Conservation (phyloP, 2,797 vertebrate genomes). For the Hyperoplus lanceolatus region DNA sequence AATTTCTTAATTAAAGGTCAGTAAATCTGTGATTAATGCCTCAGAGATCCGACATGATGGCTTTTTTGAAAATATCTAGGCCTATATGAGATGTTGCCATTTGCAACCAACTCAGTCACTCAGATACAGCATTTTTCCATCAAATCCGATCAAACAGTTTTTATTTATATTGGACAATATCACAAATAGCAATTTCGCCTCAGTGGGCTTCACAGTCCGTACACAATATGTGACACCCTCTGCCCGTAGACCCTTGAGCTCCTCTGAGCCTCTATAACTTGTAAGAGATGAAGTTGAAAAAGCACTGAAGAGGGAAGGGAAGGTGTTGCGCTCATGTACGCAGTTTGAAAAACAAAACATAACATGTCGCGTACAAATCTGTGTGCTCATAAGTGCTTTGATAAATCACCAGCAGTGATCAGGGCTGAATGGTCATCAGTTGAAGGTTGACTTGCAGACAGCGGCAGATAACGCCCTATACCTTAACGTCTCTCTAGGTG, state of each 20-base stretch:
- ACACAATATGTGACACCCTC: too few relatives aligned
- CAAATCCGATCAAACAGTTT: too few relatives aligned
- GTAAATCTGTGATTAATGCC: not conserved
- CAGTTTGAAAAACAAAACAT: slow-evolving; percentile 8
- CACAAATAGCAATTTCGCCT: too few relatives aligned
- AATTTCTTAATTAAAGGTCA: not conserved
- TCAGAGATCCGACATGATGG: not conserved
- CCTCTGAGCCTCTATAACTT: too few relatives aligned
- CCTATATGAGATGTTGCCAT: too few relatives aligned
- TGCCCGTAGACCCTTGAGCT: too few relatives aligned
- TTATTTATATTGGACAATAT: too few relatives aligned
- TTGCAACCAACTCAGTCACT: too few relatives aligned
- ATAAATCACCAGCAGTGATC: slow-evolving; percentile 32
- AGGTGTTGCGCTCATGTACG: slow-evolving; percentile 13
- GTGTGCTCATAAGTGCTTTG: not conserved
- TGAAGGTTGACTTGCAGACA: not conserved
- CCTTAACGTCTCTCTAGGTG: slow-evolving; percentile 35
- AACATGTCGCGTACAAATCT: not conserved
- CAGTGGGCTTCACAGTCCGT: too few relatives aligned
- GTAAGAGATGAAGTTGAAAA: not conserved
- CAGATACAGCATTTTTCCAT: too few relatives aligned
- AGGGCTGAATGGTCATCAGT: slow-evolving; percentile 27
- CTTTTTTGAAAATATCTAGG: not conserved
- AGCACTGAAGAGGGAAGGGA: not conserved
- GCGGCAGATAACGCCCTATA: slow-evolving; percentile 14